Percentiles rank a stretch among this genome's conserved stretches.
These are phyloP conservation scores for Psittacula cyanocephala DNA, from an alignment of 2,113 vertebrate species.

Conservation along the genomic window DNA sequence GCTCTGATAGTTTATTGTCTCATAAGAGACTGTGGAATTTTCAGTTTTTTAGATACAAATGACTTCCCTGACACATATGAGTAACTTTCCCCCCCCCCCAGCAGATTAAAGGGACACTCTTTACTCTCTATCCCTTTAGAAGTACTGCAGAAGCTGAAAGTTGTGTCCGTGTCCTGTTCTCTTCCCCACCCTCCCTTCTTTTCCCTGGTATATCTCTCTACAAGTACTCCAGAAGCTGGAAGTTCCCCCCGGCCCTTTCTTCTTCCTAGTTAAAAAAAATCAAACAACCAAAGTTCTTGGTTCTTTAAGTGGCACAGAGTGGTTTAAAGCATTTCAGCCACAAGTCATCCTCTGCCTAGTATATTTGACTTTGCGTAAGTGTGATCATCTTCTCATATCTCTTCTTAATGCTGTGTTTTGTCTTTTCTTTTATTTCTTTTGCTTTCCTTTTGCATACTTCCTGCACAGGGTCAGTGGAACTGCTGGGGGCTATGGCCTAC, in stretches of 20 bases:
- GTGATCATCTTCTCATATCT: neutral
- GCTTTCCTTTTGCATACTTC: neutral
- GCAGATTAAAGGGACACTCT: neutral
- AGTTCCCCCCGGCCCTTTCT: neutral
- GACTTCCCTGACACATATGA: neutral
- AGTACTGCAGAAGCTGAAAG: neutral
- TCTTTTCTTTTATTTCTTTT: neutral
- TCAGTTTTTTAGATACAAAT: neutral
- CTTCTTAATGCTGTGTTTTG: neutral
- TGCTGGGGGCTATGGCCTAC: slow-evolving; percentile 96
- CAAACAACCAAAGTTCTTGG: neutral
- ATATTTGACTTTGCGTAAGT: neutral
- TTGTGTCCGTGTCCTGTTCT: neutral
- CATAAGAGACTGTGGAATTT: neutral
- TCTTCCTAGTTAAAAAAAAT: neutral
- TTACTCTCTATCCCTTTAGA: neutral
- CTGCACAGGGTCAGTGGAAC: slow-evolving; percentile 89
- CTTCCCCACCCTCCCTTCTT: neutral
- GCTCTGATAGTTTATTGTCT: neutral
- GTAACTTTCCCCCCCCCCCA: neutral
- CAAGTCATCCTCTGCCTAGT: neutral
- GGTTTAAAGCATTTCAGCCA: neutral
- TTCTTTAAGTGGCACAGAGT: neutral
- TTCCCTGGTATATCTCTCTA: neutral
- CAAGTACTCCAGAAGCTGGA: neutral